phyloP scores from a whole-genome alignment of 2,113 vertebrate species.

The Spilogale gracilis region DNA sequence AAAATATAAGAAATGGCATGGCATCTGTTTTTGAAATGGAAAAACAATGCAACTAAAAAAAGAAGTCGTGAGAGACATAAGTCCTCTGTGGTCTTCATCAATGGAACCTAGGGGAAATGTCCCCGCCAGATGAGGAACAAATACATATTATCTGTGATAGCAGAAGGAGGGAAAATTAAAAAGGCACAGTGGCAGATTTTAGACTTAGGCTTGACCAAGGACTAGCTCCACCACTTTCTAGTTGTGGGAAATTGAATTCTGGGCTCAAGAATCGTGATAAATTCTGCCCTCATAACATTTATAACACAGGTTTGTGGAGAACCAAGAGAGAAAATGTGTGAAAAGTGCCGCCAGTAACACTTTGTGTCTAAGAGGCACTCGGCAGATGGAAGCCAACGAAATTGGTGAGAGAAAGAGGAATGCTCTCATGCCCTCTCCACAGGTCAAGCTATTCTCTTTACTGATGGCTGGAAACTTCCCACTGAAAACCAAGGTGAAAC shows the following conservation, averaged over 20 bases:
- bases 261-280: neutral
- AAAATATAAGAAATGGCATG: neutral
- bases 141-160: neutral
- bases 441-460: neutral
- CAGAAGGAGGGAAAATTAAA: neutral
- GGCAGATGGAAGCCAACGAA: rapidly evolving
- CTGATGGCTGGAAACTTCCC: neutral
- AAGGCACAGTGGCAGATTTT: neutral
- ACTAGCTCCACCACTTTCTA: neutral
- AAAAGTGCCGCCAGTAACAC: neutral
- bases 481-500: no score
- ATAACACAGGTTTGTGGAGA: neutral
- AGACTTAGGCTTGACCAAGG: neutral
- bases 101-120: neutral
- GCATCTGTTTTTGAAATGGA: neutral
- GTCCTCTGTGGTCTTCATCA: neutral
- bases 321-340: neutral
- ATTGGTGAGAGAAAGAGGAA: neutral
- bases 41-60: neutral
- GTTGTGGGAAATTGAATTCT: neutral
- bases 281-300: no score
- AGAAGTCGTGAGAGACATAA: neutral
- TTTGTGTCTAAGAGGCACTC: neutral
- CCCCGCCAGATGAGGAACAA: neutral
- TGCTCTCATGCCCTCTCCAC: neutral